phyloP scores from a whole-genome alignment of 1,140 invertebrate species.

The Dysdera silvatica region DNA sequence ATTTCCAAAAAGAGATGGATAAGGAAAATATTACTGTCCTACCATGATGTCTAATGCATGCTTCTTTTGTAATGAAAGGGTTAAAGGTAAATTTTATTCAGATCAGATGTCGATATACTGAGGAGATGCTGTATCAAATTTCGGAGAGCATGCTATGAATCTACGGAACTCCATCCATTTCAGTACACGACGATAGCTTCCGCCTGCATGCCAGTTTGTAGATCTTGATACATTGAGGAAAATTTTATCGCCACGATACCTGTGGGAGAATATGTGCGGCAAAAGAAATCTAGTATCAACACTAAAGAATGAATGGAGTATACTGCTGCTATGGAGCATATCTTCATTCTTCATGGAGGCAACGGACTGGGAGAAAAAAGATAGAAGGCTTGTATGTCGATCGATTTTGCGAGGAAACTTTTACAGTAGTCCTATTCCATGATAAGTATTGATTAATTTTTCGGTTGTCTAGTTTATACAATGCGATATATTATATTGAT shows the following conservation, averaged over 20 bases:
- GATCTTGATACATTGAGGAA: background rate
- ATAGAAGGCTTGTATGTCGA: background rate
- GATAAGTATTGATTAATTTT: slow-evolving; percentile 3
- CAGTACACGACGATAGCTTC: slow-evolving; percentile 9
- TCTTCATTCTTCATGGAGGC: slow-evolving; percentile 11
- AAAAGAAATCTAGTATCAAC: background rate
- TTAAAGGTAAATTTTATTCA: too few species aligned
- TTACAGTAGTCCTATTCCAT: slow-evolving; percentile 1
- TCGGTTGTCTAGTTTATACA: background rate
- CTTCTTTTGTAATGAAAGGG: too few species aligned
- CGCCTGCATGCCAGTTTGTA: slow-evolving; percentile 8
- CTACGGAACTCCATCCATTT: too few species aligned
- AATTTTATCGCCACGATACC: slow-evolving; percentile 22
- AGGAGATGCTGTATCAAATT: too few species aligned
- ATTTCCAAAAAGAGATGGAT: too few species aligned
- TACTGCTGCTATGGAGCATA: background rate
- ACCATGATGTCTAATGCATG: too few species aligned
- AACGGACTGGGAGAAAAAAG: slow-evolving; percentile 4
- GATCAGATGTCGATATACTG: too few species aligned
- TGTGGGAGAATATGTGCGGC: background rate
- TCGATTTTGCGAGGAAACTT: background rate
- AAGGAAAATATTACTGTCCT: too few species aligned
- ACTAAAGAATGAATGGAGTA: slow-evolving; percentile 14
- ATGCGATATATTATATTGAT: background rate
- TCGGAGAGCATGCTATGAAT: too few species aligned